Base-by-base conservation (phyloP, 2,888 invertebrate genomes). In the Nemurella pictetii region DNA sequence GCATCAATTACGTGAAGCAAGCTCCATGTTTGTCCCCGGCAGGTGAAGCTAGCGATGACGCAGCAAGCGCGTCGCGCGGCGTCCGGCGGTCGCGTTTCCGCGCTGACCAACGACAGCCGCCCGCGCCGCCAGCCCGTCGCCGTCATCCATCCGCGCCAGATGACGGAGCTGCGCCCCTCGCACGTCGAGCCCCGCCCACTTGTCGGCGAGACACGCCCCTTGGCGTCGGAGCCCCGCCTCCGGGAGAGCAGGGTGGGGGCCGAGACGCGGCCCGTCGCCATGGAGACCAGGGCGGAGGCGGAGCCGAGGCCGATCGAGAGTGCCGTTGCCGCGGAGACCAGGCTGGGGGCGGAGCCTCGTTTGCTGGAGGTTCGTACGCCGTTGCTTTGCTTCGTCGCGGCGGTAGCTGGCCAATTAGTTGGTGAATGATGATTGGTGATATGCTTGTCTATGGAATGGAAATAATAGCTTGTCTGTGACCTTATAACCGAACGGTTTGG, bases 31-130 rank as follows among this genome's bases (percentile, higher is more conserved):
- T n/a, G n/a, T n/a, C n/a, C n/a, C n/a, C n/a, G n/a, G n/a, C 86
- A 86, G 72, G 90, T 90, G 0, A 91, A 90, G 87, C 89, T 90
- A 89, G 90, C 89, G 0, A 90, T 91, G 86, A 89, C 90, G 4
- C 90, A 90, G 80, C 90, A 90, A 84, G 87, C 85, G 25, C 85
- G 86, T 3, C 81, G 86, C 32, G 83, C 85, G 36, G 86, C 88
- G 36, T 86, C 85, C 20, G 85, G 85, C 72, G 85, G 84, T 4
- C 83, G 83, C 5, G 84, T 84, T 26, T 84, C 83, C 12, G 35
- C 83, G 12, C 78, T 85, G 27, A 77, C 27, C 35, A 85, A 85
- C 27, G 86, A 85, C 77, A 84, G 73, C 30, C 85, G 81, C 15
- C 83, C 74, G 27, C 80, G 86, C 3, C 84, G 85, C 12, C 88